These are phyloP conservation scores for Carassius gibelio DNA, from an alignment of 2,113 vertebrate genomes.

Conservation along the genomic window DNA sequence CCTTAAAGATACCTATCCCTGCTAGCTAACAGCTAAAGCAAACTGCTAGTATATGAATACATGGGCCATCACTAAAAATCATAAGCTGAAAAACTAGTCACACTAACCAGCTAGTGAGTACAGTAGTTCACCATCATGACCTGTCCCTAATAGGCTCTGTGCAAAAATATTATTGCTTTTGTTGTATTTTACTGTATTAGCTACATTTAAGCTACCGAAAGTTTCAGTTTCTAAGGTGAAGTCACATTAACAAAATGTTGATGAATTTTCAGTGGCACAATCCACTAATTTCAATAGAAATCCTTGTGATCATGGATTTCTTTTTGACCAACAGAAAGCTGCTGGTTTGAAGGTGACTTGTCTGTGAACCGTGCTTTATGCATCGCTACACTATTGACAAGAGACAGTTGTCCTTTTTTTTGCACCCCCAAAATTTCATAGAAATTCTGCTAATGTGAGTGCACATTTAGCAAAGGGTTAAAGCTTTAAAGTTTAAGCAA, in stretches of 20 bases:
- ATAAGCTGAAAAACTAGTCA: too few species aligned
- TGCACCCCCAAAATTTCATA: background rate
- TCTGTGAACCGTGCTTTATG: background rate
- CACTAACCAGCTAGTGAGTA: too few species aligned
- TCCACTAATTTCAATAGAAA: background rate
- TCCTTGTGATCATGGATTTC: background rate
- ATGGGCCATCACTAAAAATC: too few species aligned
- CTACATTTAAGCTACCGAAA: background rate
- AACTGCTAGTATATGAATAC: too few species aligned
- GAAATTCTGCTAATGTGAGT: background rate
- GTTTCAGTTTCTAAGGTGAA: background rate
- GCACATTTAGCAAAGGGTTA: background rate
- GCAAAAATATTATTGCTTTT: background rate
- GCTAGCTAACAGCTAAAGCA: too few species aligned
- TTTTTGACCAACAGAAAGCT: too few species aligned
- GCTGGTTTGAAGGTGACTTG: background rate
- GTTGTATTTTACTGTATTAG: background rate
- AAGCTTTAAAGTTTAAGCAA: conserved; percentile 12
- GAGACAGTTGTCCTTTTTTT: background rate
- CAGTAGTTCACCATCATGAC: background rate
- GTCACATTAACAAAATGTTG: background rate
- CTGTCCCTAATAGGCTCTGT: background rate
- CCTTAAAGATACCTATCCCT: too few species aligned
- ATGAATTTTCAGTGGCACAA: too few species aligned
- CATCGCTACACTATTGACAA: background rate